Evolutionary conservation across 1,140 invertebrate species (phyloP), one percentile per base, ranked within the genome.

Genomic region (Octopus bimaculoides): DNA sequence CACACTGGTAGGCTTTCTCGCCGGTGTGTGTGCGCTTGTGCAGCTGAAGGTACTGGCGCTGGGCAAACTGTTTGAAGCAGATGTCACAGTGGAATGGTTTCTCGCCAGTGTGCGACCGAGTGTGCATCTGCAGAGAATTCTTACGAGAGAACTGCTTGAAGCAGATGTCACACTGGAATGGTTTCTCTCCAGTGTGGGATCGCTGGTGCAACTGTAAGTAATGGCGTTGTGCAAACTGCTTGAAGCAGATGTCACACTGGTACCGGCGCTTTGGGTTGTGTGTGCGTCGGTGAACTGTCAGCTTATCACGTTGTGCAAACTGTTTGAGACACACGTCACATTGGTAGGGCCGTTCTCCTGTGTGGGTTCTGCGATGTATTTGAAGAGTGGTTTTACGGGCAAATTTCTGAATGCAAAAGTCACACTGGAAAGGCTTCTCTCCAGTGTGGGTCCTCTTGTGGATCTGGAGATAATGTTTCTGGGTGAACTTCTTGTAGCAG

Each of bases 251-350:
- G 14, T 95, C 92, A 90, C 95, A 97, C 5, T 94, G 94, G 89
- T 96, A 96, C 0, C 95, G 95, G 85, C 95, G 95, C 89, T 96
- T 95, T 87, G 96, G 95, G 54, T 94, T 95, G 89, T 96, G 95
- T 79, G 84, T 86, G n/a, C 77, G 81, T 3, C 77, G 66, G 77
- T 84, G 84, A 52, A 82, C 80, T 10, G 77, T 81, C 52, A 78
- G 26, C 20, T 76, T 53, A 61, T 74, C 73, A 56, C 78, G 78
- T 56, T 81, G 77, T 26, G 75, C 77, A 52, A 81, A 81, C 17
- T 54, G 71, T 54, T 54, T 77, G 0, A 26, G 55, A 53, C 79
- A 80, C 0, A 77, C 20, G 5, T 12, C 10, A 55, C 79, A 80
- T 26, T 73, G 12, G 56, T 77, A 80, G 6, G 79, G 79, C 41